Conservation (phyloP, 2,797 vertebrate genomes). For the Xiphophorus birchmanni region DNA sequence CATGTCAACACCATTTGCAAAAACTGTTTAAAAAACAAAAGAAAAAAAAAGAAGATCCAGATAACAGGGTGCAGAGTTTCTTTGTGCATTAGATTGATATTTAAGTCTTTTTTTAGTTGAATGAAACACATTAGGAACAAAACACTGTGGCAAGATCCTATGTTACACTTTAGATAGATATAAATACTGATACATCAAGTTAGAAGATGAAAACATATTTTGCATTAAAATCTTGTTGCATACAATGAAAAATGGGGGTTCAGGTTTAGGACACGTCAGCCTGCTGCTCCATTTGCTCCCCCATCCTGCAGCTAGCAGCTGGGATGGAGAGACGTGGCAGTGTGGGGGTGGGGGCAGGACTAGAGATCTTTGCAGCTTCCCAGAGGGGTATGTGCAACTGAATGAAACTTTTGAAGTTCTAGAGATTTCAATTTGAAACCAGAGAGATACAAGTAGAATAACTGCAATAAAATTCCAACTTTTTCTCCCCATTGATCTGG, state of each 20-base stretch:
- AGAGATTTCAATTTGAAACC: slow-evolving; percentile 8
- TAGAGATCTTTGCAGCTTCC: slow-evolving; percentile 15
- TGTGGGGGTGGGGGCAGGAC: slow-evolving; percentile 44
- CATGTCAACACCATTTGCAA: slow-evolving; percentile 32
- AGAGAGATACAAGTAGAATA: not conserved
- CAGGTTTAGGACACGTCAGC: not conserved
- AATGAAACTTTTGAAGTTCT: slow-evolving; percentile 30
- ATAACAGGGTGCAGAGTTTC: not conserved
- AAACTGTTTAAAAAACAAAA: not conserved
- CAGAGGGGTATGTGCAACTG: not conserved
- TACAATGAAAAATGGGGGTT: not conserved
- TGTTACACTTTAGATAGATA: not conserved
- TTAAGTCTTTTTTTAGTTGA: not conserved
- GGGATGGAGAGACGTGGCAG: slow-evolving; percentile 69
- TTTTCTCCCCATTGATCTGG: not conserved
- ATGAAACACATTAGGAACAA: not conserved
- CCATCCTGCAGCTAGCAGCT: slow-evolving; percentile 46
- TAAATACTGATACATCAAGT: not conserved
- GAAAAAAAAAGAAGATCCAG: not conserved
- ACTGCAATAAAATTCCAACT: not conserved
- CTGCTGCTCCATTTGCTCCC: slow-evolving; percentile 33
- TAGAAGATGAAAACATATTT: not conserved
- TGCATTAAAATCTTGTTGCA: not conserved
- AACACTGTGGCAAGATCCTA: not conserved
- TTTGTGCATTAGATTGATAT: not conserved